Conservation (phyloP, 2,113 vertebrate species). For the Theristicus caerulescens region DNA sequence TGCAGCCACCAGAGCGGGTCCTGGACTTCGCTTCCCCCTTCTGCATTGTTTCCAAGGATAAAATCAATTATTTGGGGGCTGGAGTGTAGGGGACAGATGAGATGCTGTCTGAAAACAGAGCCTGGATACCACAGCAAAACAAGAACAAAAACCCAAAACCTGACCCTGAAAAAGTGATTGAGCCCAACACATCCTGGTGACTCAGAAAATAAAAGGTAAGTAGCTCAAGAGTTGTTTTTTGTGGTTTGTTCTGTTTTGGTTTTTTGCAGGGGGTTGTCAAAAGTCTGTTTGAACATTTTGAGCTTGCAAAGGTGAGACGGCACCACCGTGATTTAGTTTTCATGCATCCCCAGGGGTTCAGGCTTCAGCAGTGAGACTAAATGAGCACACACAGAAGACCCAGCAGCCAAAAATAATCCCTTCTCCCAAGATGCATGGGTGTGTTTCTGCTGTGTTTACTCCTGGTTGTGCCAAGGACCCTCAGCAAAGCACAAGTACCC, state of each 20-base stretch:
- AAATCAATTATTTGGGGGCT: not conserved
- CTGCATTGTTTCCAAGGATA: not conserved
- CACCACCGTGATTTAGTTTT: not conserved
- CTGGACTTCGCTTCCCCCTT: not conserved
- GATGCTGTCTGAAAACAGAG: not conserved
- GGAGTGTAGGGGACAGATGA: not conserved
- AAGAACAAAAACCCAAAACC: not conserved
- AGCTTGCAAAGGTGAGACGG: not conserved
- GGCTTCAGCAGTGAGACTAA: not conserved
- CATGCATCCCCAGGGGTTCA: not conserved
- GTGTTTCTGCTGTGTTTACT: not conserved
- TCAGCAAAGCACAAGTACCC: not conserved
- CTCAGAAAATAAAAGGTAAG: not conserved
- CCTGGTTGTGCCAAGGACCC: not conserved
- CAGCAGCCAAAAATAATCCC: not conserved
- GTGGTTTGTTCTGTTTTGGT: not conserved
- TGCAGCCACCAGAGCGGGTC: not conserved
- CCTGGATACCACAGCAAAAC: not conserved
- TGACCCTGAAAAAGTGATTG: not conserved
- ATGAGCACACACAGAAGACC: not conserved
- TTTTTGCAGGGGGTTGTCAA: not conserved
- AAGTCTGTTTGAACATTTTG: not conserved
- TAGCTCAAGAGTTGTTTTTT: not conserved
- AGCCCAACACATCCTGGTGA: not conserved
- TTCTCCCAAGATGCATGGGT: not conserved